Evolutionary conservation across 1,140 invertebrate species (phyloP).

Genomic region (Pectinophora gossypiella): DNA sequence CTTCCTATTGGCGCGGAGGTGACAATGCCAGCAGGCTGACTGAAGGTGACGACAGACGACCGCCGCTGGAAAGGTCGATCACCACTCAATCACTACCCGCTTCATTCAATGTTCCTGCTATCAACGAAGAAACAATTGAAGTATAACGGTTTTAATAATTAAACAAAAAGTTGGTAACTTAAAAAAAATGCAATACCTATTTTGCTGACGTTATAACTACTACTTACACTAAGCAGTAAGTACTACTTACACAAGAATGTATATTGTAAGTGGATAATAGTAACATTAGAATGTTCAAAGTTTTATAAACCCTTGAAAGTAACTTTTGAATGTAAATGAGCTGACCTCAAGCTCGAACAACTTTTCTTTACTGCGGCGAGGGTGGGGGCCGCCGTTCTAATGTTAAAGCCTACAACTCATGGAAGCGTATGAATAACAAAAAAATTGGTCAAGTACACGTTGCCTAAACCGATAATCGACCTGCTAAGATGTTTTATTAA

Average conservation of each 20-base stretch:
- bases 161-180: no score
- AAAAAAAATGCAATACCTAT: no score
- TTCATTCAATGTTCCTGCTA: slow-evolving; percentile 10
- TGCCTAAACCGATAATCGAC: slow-evolving; percentile 17
- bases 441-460: slow-evolving; percentile 24
- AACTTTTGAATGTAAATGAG: slow-evolving; percentile 27
- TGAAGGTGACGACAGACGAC: slow-evolving; percentile 62
- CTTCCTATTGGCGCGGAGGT: slow-evolving; percentile 70
- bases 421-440: slow-evolving; percentile 17
- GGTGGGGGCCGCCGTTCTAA: slow-evolving; percentile 35
- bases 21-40: slow-evolving; percentile 58
- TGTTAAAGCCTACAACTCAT: slow-evolving; percentile 6
- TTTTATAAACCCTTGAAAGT: slow-evolving; percentile 31
- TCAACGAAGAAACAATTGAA: background rate
- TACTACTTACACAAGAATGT: no score
- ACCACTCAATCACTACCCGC: slow-evolving; percentile 33
- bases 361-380: slow-evolving; percentile 35
- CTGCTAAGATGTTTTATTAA: slow-evolving; percentile 6
- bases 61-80: slow-evolving; percentile 55
- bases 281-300: slow-evolving; percentile 1
- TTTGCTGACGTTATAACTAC: no score
- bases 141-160: no score
- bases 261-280: background rate
- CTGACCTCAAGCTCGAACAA: slow-evolving; percentile 37
- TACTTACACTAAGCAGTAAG: no score